A percentile compares a stretch with the other conserved stretches of the same genome.
These are phyloP conservation scores for Homalodisca vitripennis DNA, from an alignment of 1,140 invertebrate species.

Conservation along the genomic window DNA sequence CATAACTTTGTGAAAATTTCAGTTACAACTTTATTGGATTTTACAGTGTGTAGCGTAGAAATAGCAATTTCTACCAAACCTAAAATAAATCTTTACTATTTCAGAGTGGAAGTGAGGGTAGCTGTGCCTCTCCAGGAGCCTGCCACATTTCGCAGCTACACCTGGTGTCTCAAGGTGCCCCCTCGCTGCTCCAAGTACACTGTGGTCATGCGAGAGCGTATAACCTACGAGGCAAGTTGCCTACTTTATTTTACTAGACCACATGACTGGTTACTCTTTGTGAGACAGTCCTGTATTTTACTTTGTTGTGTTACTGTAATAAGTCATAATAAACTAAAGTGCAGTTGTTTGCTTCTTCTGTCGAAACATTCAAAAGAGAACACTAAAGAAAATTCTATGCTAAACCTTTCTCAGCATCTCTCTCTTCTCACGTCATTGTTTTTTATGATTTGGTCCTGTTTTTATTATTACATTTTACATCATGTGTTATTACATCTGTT, in stretches of 20 bases:
- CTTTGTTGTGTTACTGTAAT: neutral
- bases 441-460: no score
- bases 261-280: neutral
- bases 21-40: no score
- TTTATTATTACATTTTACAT: no score
- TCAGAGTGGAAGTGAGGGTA: no score
- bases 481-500: no score
- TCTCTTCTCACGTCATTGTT: no score
- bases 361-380: no score
- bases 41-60: no score
- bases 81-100: no score
- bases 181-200: constrained; percentile 42
- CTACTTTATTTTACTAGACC: neutral
- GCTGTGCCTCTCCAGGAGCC: constrained; percentile 39
- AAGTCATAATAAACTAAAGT: neutral
- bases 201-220: constrained; percentile 36
- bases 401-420: neutral
- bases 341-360: no score
- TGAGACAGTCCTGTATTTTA: neutral
- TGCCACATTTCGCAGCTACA: constrained; percentile 38
- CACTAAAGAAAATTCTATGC: neutral
- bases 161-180: constrained; percentile 43
- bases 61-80: no score
- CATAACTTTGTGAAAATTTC: no score
- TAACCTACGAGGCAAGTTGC: constrained; percentile 36